Base-by-base conservation (phyloP, 2,113 vertebrate species). In the Cheirogaleus medius region DNA sequence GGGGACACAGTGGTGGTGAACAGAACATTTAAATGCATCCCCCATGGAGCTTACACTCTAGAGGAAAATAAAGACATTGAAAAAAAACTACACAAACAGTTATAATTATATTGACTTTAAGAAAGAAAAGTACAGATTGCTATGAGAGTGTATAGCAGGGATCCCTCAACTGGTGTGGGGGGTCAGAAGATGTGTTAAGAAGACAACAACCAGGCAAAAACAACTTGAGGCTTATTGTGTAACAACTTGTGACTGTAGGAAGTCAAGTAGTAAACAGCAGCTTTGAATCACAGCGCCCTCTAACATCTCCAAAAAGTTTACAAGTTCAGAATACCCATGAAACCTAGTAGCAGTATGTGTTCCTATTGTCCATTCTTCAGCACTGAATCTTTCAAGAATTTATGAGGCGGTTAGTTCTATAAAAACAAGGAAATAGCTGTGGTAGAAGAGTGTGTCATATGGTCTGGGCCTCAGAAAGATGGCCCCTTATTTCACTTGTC, bases 341-440 rank as follows among this genome's bases (percentile, higher is more conserved):
- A 86, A 81, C 44, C 32, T 44, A 39, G 25, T 86, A 69, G 42
- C 39, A 82, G 14, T 42, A 27, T 60, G 68, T 81, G n/a, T 37
- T 88, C 42, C 29, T 60, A 54, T 73, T 81, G 69, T 37, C 92
- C 23, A 42, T 84, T 74, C 47, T 32, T 9, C 42, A 89, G 66
- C 37, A 39, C 52, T 87, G 66, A 86, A 73, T 71, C 91, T 90
- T 92, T 94, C 68, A 83, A 71, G 34, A 87, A 89, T 69, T 95
- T 81, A 71, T 74, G 68, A 89, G 13, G 52, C 52, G 54, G 82
- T 84, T 90, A 90, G 27, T 68, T 85, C 76, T 78, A 29, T 87
- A 95, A 83, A 92, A 90, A 90, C 54, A 73, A 96, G 89, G 34
- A 94, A 92, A 90, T 73, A 7, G 5, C 34, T 68, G 44, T 73